These are phyloP conservation scores for Teleiodes luculella DNA, from an alignment of 2,888 invertebrate genomes.

Conservation along the genomic window DNA sequence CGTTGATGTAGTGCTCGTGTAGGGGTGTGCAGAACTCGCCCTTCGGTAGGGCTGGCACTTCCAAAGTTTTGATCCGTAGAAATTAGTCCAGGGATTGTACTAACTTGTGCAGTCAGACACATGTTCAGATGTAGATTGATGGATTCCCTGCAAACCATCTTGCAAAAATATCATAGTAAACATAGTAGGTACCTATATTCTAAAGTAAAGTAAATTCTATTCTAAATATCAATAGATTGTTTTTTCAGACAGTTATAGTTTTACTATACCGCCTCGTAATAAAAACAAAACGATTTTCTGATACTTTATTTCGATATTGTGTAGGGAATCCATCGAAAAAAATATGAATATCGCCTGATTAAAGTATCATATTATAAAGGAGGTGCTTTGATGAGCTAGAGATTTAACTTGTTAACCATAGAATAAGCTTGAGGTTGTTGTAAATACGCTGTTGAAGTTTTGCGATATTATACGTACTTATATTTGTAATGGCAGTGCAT, in stretches of 20 bases:
- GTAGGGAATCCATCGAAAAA: neutral
- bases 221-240: too few relatives aligned
- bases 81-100: too few relatives aligned
- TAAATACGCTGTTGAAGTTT: conserved; percentile 30
- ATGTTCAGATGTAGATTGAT: too few relatives aligned
- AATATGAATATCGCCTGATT: conserved; percentile 20
- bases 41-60: neutral
- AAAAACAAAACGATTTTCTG: too few relatives aligned
- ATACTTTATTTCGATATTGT: too few relatives aligned
- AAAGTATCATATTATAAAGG: conserved; percentile 30
- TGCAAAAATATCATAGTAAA: too few relatives aligned
- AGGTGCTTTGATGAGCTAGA: conserved; percentile 49
- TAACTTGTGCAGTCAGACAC: too few relatives aligned
- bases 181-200: too few relatives aligned
- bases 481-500: conserved; percentile 1
- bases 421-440: conserved; percentile 21
- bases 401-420: conserved; percentile 44
- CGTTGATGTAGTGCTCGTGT: conserved; percentile 20
- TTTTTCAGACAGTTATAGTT: too few relatives aligned
- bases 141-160: too few relatives aligned
- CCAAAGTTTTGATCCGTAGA: neutral
- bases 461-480: conserved; percentile 12
- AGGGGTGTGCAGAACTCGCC: conserved; percentile 5
- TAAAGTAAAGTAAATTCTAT: too few relatives aligned
- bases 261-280: too few relatives aligned